Evolutionary conservation across 2,113 vertebrate species (phyloP).

Genomic region (Ibidorhyncha struthersii): DNA sequence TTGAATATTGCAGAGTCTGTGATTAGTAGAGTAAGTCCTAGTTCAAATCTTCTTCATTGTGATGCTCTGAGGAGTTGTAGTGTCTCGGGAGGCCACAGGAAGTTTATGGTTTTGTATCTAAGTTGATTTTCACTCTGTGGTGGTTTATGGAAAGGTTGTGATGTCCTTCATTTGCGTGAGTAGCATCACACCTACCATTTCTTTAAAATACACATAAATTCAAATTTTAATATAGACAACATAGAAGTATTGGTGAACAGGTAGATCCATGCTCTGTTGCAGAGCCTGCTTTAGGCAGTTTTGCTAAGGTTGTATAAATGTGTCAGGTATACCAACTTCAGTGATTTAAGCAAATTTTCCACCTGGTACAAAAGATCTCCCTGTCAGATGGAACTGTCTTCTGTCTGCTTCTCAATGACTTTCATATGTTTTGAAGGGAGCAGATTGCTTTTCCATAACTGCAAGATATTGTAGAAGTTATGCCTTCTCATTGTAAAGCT

Average conservation of each 20-base stretch:
- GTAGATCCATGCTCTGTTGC: neutral
- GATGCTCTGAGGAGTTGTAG: neutral
- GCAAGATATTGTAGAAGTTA: neutral
- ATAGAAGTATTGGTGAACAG: neutral
- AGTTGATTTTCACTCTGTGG: neutral
- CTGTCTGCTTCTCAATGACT: neutral
- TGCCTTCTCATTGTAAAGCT: neutral
- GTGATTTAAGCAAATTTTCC: neutral
- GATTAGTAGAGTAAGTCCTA: neutral
- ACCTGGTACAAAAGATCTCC: neutral
- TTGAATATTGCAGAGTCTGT: neutral
- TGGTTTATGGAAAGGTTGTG: neutral
- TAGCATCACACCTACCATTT: neutral
- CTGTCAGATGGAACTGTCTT: neutral
- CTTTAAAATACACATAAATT: neutral
- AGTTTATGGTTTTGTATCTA: neutral
- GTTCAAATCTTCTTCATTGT: neutral
- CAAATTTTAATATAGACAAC: neutral
- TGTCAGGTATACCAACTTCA: neutral
- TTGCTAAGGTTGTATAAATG: neutral
- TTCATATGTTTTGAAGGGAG: neutral
- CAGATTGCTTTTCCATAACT: conserved; percentile 8
- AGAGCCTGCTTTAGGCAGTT: neutral
- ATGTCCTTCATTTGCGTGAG: neutral
- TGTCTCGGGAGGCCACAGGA: neutral